Evolutionary conservation across 2,113 vertebrate species (phyloP), one percentile per base, ranked within the genome.

Genomic region (Fulmarus glacialis): DNA sequence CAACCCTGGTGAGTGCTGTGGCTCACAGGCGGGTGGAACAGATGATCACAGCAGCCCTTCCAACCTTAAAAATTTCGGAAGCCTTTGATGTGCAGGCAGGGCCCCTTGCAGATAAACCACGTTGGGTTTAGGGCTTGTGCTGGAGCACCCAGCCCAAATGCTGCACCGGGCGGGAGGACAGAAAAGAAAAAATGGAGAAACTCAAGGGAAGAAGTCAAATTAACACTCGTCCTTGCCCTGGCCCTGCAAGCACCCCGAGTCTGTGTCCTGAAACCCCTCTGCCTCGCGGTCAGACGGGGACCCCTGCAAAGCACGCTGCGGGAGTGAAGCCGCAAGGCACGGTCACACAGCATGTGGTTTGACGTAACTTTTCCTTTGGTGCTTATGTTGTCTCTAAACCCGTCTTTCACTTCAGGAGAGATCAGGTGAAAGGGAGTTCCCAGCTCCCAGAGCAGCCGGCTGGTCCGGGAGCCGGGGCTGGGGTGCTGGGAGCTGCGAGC

Each of bases 211-310:
- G 45, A 58, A 43, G 29, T 60, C n/a, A 73, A 58, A 53, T 45
- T 55, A 63, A 27, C 2, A 1, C 21, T 62, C 2, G 0, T 42
- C 43, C 43, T 47, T 47, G 48, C 6, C 26, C 43, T 43, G 42
- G 27, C 17, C 60, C 80, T 83, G 52, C 38, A 60, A 30, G 11
- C 13, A 30, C 50, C 6, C 7, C 0, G 0, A 59, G 22, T 5
- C 64, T 38, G 52, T 24, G 27, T 52, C 50, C 53, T 16, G 6
- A 47, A 0, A 6, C 26, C 36, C 10, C n/a, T 42, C 13, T 79
- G 52, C 9, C 5, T 32, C 6, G 0, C 3, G 6, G 43, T 22
- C 4, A 32, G 8, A 5, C 24, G 29, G 3, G 3, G 63, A 42
- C 15, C 29, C 45, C 52, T 27, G 24, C 66, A 34, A 45, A 82